A percentile compares a stretch with the other conserved stretches of the same genome.
Conservation (phyloP, 2,797 vertebrate genomes). For the Chloroceryle amazona region DNA sequence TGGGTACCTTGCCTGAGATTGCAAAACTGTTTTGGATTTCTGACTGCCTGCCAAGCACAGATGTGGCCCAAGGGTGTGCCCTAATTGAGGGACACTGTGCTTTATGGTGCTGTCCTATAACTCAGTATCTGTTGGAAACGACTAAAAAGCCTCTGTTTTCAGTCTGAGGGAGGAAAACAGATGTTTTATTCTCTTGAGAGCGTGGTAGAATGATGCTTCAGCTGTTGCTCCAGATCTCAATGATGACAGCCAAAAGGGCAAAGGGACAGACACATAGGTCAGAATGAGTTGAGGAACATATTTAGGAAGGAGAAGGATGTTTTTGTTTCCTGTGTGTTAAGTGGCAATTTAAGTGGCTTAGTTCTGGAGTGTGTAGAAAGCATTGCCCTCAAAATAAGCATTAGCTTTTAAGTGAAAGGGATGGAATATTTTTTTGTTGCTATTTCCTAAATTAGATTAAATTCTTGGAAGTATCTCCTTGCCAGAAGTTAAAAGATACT, state of each 20-base stretch:
- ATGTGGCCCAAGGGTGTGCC: neutral
- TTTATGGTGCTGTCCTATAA: neutral
- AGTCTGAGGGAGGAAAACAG: constrained; percentile 31
- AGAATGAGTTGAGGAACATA: neutral
- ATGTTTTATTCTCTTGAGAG: constrained; percentile 13
- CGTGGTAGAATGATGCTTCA: neutral
- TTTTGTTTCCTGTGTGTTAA: neutral
- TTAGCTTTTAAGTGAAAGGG: neutral
- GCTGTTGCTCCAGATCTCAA: constrained; percentile 29
- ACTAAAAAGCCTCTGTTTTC: neutral
- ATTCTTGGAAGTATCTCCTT: neutral
- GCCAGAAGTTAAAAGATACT: neutral
- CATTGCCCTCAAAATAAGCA: neutral
- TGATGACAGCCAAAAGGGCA: constrained; percentile 16
- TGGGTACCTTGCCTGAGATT: neutral
- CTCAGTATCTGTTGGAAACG: neutral
- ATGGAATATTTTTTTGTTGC: neutral
- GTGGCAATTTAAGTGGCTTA: neutral
- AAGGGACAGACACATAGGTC: neutral
- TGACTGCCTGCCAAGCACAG: neutral
- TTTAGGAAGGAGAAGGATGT: neutral
- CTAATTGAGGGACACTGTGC: neutral
- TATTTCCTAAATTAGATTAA: neutral
- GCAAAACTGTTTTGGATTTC: neutral
- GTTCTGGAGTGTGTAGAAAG: neutral